Evolutionary conservation across 1,140 invertebrate species (phyloP).

Genomic region (Lysiphlebus fabarum): DNA sequence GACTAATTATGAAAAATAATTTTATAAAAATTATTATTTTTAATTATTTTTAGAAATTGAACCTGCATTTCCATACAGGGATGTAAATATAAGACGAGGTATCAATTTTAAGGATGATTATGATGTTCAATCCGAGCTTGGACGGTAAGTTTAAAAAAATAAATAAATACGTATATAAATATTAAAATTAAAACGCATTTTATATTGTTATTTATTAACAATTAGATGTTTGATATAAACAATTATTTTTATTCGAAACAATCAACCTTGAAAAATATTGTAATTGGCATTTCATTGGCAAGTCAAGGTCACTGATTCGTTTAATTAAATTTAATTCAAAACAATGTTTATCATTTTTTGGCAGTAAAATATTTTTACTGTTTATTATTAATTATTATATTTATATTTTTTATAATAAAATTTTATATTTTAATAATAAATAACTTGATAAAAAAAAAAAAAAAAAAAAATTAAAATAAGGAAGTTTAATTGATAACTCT

Average conservation of each 20-base stretch:
- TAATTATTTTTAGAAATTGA: slow-evolving; percentile 68
- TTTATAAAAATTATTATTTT: slow-evolving; percentile 9
- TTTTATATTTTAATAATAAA: too few species aligned
- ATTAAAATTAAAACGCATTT: not conserved
- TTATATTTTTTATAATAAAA: too few species aligned
- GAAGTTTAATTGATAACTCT: too few species aligned
- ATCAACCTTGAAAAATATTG: not conserved
- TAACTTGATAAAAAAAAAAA: too few species aligned
- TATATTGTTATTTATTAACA: not conserved
- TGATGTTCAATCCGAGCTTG: slow-evolving; percentile 77
- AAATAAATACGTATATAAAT: slow-evolving; percentile 1
- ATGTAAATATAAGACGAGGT: slow-evolving; percentile 74
- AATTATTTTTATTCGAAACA: not conserved
- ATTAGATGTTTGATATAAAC: not conserved
- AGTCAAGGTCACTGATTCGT: too few species aligned
- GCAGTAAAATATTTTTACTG: too few species aligned
- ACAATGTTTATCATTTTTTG: not conserved
- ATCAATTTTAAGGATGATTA: slow-evolving; percentile 77
- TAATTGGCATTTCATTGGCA: too few species aligned
- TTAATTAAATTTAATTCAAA: not conserved
- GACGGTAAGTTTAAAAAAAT: slow-evolving; percentile 59
- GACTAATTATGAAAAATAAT: not conserved
- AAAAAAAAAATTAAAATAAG: too few species aligned
- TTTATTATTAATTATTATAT: too few species aligned
- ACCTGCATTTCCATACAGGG: slow-evolving; percentile 76